phyloP scores from a whole-genome alignment of 2,888 invertebrate species.

The Darwinula stevensoni region DNA sequence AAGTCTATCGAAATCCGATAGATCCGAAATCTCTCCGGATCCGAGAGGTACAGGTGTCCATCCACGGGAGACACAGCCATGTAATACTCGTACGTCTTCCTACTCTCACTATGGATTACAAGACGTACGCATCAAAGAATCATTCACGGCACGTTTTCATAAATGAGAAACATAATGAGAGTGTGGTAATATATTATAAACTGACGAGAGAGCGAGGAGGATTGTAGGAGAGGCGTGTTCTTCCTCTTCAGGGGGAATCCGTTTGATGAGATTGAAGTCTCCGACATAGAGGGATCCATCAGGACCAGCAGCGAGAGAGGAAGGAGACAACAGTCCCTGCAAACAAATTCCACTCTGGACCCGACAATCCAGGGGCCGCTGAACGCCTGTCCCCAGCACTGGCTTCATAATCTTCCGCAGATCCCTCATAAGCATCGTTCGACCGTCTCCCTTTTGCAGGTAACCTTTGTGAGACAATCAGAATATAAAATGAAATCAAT shows the following conservation, averaged over 20 bases:
- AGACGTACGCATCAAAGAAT: conserved; percentile 6
- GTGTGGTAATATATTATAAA: no score
- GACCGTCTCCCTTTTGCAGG: conserved; percentile 86
- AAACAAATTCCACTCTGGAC: conserved; percentile 18
- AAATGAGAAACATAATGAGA: conserved; percentile 17
- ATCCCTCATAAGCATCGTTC: conserved; percentile 74
- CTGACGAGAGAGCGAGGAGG: background rate
- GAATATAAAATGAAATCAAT: no score
- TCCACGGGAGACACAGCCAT: conserved; percentile 83
- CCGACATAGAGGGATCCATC: conserved; percentile 85
- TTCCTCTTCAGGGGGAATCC: conserved; percentile 54
- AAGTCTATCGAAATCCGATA: conserved; percentile 37
- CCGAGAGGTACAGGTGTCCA: conserved; percentile 75
- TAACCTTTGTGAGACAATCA: conserved; percentile 29
- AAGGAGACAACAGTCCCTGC: conserved; percentile 55
- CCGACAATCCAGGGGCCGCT: conserved; percentile 60
- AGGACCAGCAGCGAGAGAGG: conserved; percentile 62
- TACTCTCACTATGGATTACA: conserved; percentile 43
- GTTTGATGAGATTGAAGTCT: conserved; percentile 73
- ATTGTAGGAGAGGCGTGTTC: conserved; percentile 18
- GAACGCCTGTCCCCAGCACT: conserved; percentile 68
- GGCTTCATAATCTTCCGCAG: conserved; percentile 70
- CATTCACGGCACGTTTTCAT: conserved; percentile 15
- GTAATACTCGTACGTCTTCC: conserved; percentile 85
- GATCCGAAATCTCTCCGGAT: conserved; percentile 82